These are phyloP conservation scores for Cygnus buccinator DNA, from an alignment of 2,113 vertebrate genomes.

Conservation along the genomic window DNA sequence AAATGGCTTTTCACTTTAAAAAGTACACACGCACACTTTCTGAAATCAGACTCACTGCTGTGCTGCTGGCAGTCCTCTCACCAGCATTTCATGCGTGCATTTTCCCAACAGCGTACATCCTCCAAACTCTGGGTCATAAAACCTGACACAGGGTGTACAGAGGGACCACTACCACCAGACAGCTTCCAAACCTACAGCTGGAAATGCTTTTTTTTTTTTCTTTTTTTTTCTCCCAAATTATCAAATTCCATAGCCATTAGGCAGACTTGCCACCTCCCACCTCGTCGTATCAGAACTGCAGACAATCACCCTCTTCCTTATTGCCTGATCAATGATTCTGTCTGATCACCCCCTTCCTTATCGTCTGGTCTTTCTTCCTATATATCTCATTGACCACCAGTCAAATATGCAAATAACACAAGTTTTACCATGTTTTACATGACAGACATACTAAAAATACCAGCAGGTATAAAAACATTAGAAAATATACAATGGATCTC, in stretches of 20 bases:
- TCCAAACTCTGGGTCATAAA: not conserved
- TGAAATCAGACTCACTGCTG: not conserved
- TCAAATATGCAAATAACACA: not conserved
- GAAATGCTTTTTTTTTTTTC: not conserved
- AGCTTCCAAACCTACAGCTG: not conserved
- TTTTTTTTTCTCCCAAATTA: not conserved
- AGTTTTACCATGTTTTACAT: not conserved
- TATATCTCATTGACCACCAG: not conserved
- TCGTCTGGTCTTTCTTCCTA: not conserved
- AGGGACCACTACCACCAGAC: not conserved
- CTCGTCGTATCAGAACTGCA: not conserved
- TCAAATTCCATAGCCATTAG: constrained; percentile 9
- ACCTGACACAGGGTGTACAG: accelerated
- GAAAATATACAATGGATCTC: not conserved
- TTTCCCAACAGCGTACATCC: not conserved
- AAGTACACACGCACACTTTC: not conserved
- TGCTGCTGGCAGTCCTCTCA: not conserved
- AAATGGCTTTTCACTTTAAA: not conserved
- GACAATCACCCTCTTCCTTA: constrained; percentile 39
- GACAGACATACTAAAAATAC: not conserved
- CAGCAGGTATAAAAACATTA: not conserved
- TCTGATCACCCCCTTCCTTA: constrained; percentile 44
- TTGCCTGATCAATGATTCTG: not conserved
- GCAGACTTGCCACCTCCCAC: not conserved
- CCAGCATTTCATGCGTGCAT: not conserved